Percentiles rank a stretch among this genome's conserved stretches.
Conservation (phyloP, 2,113 vertebrate species). For the Boleophthalmus pectinirostris region DNA sequence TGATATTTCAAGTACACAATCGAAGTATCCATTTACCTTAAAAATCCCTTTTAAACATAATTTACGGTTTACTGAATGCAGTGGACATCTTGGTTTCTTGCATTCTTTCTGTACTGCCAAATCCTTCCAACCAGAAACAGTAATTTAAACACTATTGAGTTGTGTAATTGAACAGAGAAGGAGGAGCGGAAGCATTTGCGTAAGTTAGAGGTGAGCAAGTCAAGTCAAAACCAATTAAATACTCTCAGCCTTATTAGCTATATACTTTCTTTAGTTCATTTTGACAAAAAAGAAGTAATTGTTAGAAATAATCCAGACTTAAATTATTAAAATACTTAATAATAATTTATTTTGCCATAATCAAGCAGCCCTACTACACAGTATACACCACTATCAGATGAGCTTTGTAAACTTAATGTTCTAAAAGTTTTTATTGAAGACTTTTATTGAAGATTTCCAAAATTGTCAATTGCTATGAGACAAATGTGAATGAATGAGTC, state of each 20-base stretch:
- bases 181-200: conserved; percentile 43
- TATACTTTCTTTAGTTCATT: background rate
- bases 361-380: background rate
- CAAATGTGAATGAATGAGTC: background rate
- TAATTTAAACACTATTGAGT: conserved; percentile 51
- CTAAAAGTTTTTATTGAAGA: background rate
- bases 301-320: background rate
- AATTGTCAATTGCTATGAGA: background rate
- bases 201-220: conserved; percentile 36
- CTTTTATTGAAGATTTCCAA: background rate
- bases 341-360: too few species aligned
- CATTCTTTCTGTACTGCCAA: conserved; percentile 39
- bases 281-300: background rate
- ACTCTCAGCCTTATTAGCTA: background rate
- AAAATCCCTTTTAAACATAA: conserved; percentile 26
- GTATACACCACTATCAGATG: background rate
- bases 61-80: conserved; percentile 44
- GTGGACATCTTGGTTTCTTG: conserved; percentile 12
- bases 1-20: background rate
- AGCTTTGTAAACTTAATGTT: background rate
- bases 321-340: too few species aligned
- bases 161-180: conserved; percentile 49
- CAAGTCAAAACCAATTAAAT: conserved; percentile 15
- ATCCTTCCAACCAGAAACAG: conserved; percentile 48
- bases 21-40: background rate